Evolutionary conservation across 2,113 vertebrate species (phyloP).

Genomic region (Peromyscus maniculatus): DNA sequence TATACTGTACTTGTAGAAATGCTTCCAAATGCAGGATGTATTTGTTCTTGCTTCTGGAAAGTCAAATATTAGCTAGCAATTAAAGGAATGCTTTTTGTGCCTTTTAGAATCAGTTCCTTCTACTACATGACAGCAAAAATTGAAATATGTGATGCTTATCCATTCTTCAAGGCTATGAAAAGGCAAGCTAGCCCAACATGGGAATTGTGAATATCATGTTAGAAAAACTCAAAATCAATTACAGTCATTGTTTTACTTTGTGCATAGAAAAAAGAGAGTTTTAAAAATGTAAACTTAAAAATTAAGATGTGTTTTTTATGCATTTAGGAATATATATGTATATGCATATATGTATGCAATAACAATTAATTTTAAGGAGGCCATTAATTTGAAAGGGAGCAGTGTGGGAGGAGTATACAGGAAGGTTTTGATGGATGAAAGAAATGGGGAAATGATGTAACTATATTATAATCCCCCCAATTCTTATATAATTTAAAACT

Average conservation of each 20-base stretch:
- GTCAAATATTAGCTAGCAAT: neutral
- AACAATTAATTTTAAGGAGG: neutral
- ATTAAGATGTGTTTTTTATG: neutral
- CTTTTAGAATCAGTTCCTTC: neutral
- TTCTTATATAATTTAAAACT: no score
- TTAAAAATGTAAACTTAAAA: neutral
- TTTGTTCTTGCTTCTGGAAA: neutral
- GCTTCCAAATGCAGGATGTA: neutral
- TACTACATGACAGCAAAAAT: neutral
- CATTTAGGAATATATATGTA: neutral
- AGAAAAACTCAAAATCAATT: slow-evolving; percentile 16
- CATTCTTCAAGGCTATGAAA: slow-evolving; percentile 21
- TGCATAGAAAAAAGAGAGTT: neutral
- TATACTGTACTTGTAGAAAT: no score
- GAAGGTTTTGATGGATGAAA: neutral
- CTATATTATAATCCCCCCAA: neutral
- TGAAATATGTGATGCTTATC: slow-evolving; percentile 44
- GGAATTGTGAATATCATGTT: neutral
- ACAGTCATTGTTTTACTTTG: neutral
- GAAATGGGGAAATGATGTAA: neutral
- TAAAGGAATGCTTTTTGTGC: neutral
- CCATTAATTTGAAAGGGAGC: neutral
- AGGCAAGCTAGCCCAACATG: neutral
- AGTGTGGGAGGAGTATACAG: neutral
- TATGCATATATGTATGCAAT: neutral